A percentile compares a stretch with the other conserved stretches of the same genome.
phyloP scores from a whole-genome alignment of 1,140 invertebrate species.

The Chionoecetes opilio region DNA sequence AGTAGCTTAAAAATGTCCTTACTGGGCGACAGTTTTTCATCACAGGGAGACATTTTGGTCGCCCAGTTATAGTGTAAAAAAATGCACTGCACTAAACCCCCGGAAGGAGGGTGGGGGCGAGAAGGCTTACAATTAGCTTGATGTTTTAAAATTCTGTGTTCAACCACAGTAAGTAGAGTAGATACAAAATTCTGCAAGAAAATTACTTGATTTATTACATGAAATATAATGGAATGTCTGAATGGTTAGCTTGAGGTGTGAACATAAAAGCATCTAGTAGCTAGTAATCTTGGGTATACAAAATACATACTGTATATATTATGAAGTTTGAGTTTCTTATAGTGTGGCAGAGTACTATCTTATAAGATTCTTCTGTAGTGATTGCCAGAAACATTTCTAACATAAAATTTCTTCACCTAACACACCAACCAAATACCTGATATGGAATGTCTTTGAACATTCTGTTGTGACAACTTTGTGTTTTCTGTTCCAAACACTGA shows the following conservation, averaged over 20 bases:
- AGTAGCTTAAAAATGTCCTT: too few species aligned
- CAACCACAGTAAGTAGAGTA: constrained; percentile 10
- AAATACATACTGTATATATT: constrained; percentile 31
- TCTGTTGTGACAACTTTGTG: neutral
- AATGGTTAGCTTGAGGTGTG: constrained; percentile 17
- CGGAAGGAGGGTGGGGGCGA: neutral
- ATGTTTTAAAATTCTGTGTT: constrained; percentile 31
- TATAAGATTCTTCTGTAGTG: neutral
- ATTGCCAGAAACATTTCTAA: neutral
- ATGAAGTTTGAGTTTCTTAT: neutral
- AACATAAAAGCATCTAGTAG: constrained; percentile 11
- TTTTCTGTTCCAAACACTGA: constrained; percentile 4
- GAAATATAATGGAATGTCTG: constrained; percentile 8
- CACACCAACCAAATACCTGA: neutral
- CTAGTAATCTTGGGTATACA: neutral
- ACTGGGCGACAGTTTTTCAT: too few species aligned
- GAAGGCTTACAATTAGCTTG: neutral
- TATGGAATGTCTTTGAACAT: neutral
- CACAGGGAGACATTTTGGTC: too few species aligned
- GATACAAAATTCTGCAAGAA: constrained; percentile 11
- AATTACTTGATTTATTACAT: neutral
- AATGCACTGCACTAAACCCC: too few species aligned
- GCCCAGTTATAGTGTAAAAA: too few species aligned
- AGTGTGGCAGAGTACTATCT: constrained; percentile 27
- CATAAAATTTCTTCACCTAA: neutral